phyloP scores from a whole-genome alignment of 2,113 vertebrate genomes.

The Neogale vison region DNA sequence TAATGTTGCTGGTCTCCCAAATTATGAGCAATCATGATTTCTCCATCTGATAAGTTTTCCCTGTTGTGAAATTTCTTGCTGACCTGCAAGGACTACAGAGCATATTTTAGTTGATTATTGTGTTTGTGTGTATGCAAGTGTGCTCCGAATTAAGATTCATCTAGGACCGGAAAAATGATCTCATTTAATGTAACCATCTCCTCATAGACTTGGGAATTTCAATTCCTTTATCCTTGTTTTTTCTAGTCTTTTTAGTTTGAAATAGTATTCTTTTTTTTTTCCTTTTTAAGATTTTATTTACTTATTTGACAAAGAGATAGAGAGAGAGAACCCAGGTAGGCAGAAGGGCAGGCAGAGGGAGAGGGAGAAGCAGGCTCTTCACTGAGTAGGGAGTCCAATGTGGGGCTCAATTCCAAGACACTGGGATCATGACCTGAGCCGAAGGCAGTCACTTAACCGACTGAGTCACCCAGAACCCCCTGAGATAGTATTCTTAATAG shows the following conservation, averaged over 20 bases:
- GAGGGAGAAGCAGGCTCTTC: no score
- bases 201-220: background rate
- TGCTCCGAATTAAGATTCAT: background rate
- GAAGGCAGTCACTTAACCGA: no score
- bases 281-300: no score
- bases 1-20: background rate
- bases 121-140: background rate
- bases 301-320: no score
- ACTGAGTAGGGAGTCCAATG: no score
- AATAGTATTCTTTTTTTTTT: background rate
- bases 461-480: no score
- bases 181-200: background rate
- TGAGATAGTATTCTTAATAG: background rate
- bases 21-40: background rate
- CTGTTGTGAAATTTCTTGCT: background rate
- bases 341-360: no score
- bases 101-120: background rate
- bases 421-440: no score
- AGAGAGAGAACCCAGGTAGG: no score
- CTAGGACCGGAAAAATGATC: background rate
- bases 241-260: background rate
- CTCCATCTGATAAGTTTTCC: background rate
- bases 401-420: no score
- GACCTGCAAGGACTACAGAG: background rate
- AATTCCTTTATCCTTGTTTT: background rate